Evolutionary conservation across 2,888 invertebrate species (phyloP).

Genomic region (Galeruca laticollis): DNA sequence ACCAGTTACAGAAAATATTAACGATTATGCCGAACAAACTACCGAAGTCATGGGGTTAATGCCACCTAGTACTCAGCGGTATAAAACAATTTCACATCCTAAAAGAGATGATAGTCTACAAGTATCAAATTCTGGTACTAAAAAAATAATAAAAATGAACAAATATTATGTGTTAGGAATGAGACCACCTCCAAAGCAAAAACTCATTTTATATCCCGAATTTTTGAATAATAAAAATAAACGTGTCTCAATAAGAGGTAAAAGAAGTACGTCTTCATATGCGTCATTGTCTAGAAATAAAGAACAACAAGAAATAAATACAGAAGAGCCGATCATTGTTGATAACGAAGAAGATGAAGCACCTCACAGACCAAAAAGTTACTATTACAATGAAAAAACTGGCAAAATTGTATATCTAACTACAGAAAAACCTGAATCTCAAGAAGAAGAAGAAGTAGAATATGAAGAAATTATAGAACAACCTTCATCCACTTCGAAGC

Average conservation of each 20-base stretch:
- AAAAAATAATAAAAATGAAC: constrained; percentile 51
- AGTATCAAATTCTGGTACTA: constrained; percentile 17
- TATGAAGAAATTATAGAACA: constrained; percentile 54
- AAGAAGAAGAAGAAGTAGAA: constrained; percentile 54
- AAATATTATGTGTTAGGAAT: constrained; percentile 61
- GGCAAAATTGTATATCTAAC: constrained; percentile 63
- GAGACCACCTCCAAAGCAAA: constrained; percentile 61
- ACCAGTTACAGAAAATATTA: constrained; percentile 34
- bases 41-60: constrained; percentile 53
- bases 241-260: constrained; percentile 47
- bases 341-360: constrained; percentile 63
- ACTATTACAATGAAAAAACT: constrained; percentile 63
- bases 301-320: constrained; percentile 41
- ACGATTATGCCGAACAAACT: constrained; percentile 40
- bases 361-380: constrained; percentile 62
- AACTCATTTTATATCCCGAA: constrained; percentile 56
- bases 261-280: constrained; percentile 55
- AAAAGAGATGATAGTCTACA: constrained; percentile 39
- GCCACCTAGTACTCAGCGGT: constrained; percentile 54
- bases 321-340: constrained; percentile 28
- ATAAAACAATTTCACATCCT: constrained; percentile 55
- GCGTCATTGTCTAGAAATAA: constrained; percentile 57
- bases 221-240: constrained; percentile 47
- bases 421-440: constrained; percentile 51
- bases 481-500: constrained; percentile 44